Percentiles rank a stretch among this genome's conserved stretches.
Evolutionary conservation across 2,797 vertebrate genomes (phyloP).

Genomic region (Hypotaenidia philippensis): DNA sequence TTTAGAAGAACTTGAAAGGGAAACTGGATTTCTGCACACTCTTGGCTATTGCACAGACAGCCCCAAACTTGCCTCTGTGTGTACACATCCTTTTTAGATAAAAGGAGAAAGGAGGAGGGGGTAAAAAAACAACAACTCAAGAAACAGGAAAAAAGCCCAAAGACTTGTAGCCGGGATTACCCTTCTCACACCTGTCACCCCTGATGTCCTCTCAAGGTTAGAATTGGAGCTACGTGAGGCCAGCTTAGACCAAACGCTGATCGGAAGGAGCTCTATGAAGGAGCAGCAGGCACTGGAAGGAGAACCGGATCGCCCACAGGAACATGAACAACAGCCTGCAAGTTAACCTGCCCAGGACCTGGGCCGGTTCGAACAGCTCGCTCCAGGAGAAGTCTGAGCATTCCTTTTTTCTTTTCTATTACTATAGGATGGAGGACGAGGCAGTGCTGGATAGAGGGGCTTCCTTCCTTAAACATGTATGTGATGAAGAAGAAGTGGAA

Average conservation of each 20-base stretch:
- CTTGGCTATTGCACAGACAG: neutral
- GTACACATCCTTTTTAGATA: neutral
- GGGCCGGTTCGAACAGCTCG: conserved; percentile 86
- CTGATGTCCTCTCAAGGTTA: conserved; percentile 81
- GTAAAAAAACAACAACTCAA: neutral
- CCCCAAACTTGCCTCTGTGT: neutral
- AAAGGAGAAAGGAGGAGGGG: neutral
- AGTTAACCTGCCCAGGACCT: conserved; percentile 86
- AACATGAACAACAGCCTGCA: conserved; percentile 85
- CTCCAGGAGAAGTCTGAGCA: conserved; percentile 95
- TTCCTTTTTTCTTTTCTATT: conserved; percentile 99
- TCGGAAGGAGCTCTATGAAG: conserved; percentile 67
- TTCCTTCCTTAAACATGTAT: conserved; percentile 94
- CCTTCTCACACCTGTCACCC: conserved; percentile 73
- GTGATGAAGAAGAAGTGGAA: conserved; percentile 96
- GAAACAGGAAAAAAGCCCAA: neutral
- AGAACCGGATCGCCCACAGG: conserved; percentile 39
- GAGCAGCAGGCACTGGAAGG: conserved; percentile 45
- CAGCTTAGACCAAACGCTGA: conserved; percentile 28
- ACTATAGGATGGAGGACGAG: conserved; percentile 99
- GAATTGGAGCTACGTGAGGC: conserved; percentile 58
- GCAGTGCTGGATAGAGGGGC: conserved; percentile 97
- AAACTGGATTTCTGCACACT: conserved; percentile 37
- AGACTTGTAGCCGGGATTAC: conserved; percentile 77
- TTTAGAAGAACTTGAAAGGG: conserved; percentile 17